Evolutionary conservation across 2,797 vertebrate genomes (phyloP).

Genomic region (Salarias fasciatus): DNA sequence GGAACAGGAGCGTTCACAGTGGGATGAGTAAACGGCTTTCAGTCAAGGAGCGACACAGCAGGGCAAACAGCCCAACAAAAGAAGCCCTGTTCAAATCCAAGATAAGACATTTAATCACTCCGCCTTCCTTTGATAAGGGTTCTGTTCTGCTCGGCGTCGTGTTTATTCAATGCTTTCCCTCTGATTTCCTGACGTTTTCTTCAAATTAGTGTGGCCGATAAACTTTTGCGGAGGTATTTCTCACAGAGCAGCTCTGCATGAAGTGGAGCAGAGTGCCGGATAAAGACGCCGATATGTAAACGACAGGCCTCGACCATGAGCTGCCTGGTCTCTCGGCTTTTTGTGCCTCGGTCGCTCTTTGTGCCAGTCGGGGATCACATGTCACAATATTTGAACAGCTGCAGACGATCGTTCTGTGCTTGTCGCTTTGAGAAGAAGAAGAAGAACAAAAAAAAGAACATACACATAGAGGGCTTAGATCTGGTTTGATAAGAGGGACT

Average conservation of each 20-base stretch:
- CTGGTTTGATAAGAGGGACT: constrained; percentile 48
- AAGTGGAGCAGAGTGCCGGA: constrained; percentile 15
- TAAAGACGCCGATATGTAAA: constrained; percentile 28
- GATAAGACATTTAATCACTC: constrained; percentile 41
- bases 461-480: constrained; percentile 33
- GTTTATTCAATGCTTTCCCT: constrained; percentile 37
- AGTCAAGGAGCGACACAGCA: constrained; percentile 28
- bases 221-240: constrained; percentile 10
- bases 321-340: constrained; percentile 51
- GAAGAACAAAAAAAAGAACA: too few species aligned
- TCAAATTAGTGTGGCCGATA: constrained; percentile 13
- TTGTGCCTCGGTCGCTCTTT: constrained; percentile 70
- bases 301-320: constrained; percentile 45
- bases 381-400: constrained; percentile 83
- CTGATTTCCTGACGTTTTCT: constrained; percentile 34
- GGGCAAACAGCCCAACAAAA: constrained; percentile 63
- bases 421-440: too few species aligned
- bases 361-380: constrained; percentile 75
- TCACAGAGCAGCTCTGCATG: constrained; percentile 10
- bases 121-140: constrained; percentile 35
- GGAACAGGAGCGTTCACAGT: constrained; percentile 10
- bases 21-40: constrained; percentile 25
- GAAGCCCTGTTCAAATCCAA: constrained; percentile 35
- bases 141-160: constrained; percentile 12
- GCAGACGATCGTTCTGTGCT: constrained; percentile 60